Percentiles rank a stretch among this genome's conserved stretches.
phyloP scores from a whole-genome alignment of 2,113 vertebrate genomes.

The Tetrao urogallus region DNA sequence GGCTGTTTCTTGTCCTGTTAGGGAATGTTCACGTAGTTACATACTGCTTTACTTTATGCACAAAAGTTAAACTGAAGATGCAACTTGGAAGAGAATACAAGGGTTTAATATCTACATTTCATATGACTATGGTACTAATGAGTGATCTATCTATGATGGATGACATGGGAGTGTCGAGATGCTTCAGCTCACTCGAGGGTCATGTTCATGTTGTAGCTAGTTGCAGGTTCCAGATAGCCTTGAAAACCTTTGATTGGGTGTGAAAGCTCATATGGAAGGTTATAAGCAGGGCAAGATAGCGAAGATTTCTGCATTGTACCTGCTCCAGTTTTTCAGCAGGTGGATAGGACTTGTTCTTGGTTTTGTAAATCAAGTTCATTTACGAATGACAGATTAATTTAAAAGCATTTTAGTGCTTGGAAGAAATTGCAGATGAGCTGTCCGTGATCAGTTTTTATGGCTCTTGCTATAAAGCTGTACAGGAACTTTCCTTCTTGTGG shows the following conservation, averaged over 20 bases:
- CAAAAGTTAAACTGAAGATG: slow-evolving; percentile 8
- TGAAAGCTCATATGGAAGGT: not conserved
- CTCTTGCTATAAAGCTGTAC: slow-evolving; percentile 53
- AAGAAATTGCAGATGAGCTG: not conserved
- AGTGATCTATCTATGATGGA: not conserved
- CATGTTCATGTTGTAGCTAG: not conserved
- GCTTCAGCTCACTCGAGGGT: not conserved
- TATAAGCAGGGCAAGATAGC: not conserved
- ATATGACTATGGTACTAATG: not conserved
- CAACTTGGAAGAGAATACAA: not conserved
- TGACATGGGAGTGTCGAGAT: not conserved
- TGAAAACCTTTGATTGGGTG: not conserved
- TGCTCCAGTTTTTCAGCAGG: not conserved
- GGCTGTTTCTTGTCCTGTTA: not conserved
- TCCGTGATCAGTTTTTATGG: not conserved
- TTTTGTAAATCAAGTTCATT: not conserved
- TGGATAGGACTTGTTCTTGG: not conserved
- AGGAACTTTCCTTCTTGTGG: slow-evolving; percentile 1
- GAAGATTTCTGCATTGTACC: not conserved
- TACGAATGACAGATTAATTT: not conserved
- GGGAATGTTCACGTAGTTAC: not conserved
- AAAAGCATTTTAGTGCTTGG: not conserved
- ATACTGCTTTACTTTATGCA: not conserved
- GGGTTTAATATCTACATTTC: not conserved
- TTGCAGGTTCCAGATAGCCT: not conserved